These are phyloP conservation scores for Bilobella aurantiaca DNA, from an alignment of 1,140 invertebrate genomes.

Conservation along the genomic window DNA sequence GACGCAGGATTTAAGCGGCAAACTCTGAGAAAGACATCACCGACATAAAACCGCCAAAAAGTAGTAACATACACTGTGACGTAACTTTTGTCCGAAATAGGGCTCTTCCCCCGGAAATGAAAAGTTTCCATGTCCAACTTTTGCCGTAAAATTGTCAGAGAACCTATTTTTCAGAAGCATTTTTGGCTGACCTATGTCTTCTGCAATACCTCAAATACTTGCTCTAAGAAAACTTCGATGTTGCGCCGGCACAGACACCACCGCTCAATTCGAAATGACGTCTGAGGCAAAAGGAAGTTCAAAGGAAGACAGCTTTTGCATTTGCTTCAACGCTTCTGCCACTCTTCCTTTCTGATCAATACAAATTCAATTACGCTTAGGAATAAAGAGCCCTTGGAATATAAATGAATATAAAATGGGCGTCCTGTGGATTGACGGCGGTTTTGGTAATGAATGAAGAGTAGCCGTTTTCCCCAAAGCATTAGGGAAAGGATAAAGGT, in stretches of 20 bases:
- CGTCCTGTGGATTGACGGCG: background rate
- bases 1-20: no score
- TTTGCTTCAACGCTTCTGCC: background rate
- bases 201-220: no score
- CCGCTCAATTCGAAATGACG: no score
- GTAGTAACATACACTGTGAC: background rate
- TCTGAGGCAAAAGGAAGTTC: no score
- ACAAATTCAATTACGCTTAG: background rate
- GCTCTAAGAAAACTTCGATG: no score
- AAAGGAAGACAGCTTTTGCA: background rate
- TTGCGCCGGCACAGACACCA: background rate
- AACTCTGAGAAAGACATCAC: background rate
- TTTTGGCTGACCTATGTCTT: no score
- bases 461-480: background rate
- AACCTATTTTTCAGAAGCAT: background rate
- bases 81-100: background rate
- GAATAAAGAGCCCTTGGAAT: background rate
- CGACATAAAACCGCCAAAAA: background rate
- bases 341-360: background rate
- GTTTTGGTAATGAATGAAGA: background rate
- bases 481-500: background rate
- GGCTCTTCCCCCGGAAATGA: background rate
- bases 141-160: background rate
- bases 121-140: background rate
- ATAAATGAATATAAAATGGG: background rate